Base-by-base conservation (phyloP, 2,888 invertebrate species). In the Abrostola tripartita region DNA sequence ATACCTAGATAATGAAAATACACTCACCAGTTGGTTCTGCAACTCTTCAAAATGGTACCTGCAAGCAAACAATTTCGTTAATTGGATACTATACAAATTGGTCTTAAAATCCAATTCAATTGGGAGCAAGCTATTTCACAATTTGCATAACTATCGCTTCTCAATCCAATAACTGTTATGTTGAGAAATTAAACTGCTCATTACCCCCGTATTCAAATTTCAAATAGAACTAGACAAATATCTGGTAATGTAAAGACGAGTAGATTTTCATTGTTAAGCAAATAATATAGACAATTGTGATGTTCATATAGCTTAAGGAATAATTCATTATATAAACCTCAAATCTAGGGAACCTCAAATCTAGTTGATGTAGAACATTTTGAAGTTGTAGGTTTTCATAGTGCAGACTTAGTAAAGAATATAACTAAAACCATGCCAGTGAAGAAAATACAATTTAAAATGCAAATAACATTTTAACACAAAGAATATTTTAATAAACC, bases 1-100 rank as follows among this genome's bases (percentile, higher is more conserved):
- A n/a, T n/a, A n/a, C 24, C 24, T 24, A 24, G 24, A 40, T 12
- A 49, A n/a, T n/a, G n/a, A 40, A 10, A 38, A 57, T 44, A 0
- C 6, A 77, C 77, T 78, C 12, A 78, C 77, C 66, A 52, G 63
- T 60, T 61, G 49, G 51, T 51, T 60, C 62, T 52, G 71, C 40
- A 8, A 61, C 56, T 67, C 47, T 47, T 65, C 53, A 65, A 77
- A 53, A 65, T 52, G 37, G 56, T 6, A 77, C 52, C 77, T 77
- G 68, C 42, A 75, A 78, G 0, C 49, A 61, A 65, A 72, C 7
- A 61, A 38, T 60, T 11, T 0, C 40, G 24, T 71, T 65, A 67
- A 52, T 68, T 67, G 9, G 24, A 52, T 37, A 14, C 7, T 37
- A 14, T 7, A 65, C 37, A 11, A 54, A 61, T 35, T 44, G 38